Evolutionary conservation across 2,888 invertebrate species (phyloP).

Genomic region (Syrista parreyssii): DNA sequence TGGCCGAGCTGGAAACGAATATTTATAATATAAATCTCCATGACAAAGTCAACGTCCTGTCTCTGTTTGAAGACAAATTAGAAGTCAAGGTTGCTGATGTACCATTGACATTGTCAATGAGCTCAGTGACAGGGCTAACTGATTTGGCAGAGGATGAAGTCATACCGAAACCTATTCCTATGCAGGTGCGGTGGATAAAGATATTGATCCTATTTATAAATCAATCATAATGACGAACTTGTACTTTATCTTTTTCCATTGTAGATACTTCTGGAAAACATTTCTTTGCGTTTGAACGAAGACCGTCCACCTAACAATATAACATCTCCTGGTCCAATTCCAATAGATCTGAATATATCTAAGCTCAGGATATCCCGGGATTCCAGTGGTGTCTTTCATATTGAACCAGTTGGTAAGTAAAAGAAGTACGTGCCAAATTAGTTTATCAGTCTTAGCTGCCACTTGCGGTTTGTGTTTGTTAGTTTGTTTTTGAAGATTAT

Average conservation of each 20-base stretch:
- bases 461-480: neutral
- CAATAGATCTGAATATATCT: slow-evolving; percentile 80
- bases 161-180: slow-evolving; percentile 81
- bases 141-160: slow-evolving; percentile 92
- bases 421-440: neutral
- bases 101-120: slow-evolving; percentile 79
- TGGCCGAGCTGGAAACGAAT: slow-evolving; percentile 55
- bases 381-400: slow-evolving; percentile 78
- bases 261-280: slow-evolving; percentile 80
- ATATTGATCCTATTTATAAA: slow-evolving; percentile 13
- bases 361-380: slow-evolving; percentile 79
- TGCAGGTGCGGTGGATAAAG: slow-evolving; percentile 73
- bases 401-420: slow-evolving; percentile 71
- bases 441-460: neutral
- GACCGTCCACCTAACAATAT: slow-evolving; percentile 85
- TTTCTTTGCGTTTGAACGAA: slow-evolving; percentile 81
- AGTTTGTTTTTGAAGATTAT: neutral
- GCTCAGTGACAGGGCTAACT: slow-evolving; percentile 82
- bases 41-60: slow-evolving; percentile 65
- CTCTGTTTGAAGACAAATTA: slow-evolving; percentile 69
- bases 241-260: slow-evolving; percentile 35
- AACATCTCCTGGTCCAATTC: slow-evolving; percentile 85
- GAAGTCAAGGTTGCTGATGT: slow-evolving; percentile 76
- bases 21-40: slow-evolving; percentile 61
- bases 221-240: neutral